Conservation (phyloP, 2,888 invertebrate genomes). For the Caenorhabditis sinica region DNA sequence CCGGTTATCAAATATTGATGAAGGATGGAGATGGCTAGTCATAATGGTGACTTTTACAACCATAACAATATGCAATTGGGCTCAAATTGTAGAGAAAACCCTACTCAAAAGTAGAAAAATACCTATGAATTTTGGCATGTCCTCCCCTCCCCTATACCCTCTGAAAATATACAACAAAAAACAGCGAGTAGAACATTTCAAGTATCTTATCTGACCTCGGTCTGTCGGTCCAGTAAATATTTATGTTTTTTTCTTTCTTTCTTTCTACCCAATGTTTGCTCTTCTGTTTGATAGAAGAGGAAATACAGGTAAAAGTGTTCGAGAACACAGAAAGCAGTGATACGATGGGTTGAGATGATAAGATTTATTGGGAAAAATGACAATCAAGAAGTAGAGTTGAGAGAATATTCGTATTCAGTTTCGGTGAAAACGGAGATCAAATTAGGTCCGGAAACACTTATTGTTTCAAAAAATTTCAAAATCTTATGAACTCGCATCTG, state of each 20-base stretch:
- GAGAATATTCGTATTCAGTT: neutral
- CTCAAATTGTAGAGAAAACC: neutral
- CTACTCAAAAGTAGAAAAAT: neutral
- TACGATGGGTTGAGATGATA: neutral
- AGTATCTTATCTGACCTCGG: slow-evolving; percentile 59
- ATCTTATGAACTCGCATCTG: no score
- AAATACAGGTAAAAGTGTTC: slow-evolving; percentile 39
- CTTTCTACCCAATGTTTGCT: slow-evolving; percentile 45
- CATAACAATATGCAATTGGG: neutral
- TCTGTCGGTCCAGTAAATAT: slow-evolving; percentile 52
- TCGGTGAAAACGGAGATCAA: neutral
- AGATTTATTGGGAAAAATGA: neutral
- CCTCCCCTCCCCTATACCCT: neutral
- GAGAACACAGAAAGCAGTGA: neutral
- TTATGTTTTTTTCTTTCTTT: slow-evolving; percentile 55
- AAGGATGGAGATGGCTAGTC: slow-evolving; percentile 20
- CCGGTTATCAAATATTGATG: slow-evolving; percentile 59
- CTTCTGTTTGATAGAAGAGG: slow-evolving; percentile 22
- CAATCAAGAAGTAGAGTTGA: neutral
- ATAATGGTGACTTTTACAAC: slow-evolving; percentile 41
- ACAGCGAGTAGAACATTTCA: slow-evolving; percentile 42
- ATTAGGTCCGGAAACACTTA: no score
- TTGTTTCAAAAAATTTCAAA: no score
- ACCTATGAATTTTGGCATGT: neutral
- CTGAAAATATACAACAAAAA: slow-evolving; percentile 5